A percentile compares a stretch with the other conserved stretches of the same genome.
Conservation (phyloP, 2,113 vertebrate species). For the Xenotilapia caudafasciata region DNA sequence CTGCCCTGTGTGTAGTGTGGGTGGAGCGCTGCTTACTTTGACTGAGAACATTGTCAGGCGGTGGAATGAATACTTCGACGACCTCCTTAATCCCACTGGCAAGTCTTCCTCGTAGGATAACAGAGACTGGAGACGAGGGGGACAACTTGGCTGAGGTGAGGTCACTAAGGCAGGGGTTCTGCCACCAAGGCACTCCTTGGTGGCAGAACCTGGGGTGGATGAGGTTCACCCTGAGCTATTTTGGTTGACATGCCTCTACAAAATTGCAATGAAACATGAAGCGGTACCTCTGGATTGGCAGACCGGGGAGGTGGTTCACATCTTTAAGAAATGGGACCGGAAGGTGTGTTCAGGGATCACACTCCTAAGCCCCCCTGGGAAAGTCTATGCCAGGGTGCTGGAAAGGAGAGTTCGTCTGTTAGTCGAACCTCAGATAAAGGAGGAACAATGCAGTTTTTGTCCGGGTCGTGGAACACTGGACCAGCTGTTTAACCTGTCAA, state of each 20-base stretch:
- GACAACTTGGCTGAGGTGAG: background rate
- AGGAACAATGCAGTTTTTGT: background rate
- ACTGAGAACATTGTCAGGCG: background rate
- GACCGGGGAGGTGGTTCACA: background rate
- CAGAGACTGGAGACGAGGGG: background rate
- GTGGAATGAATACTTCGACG: background rate
- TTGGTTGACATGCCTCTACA: background rate
- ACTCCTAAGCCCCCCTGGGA: background rate
- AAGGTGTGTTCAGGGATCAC: background rate
- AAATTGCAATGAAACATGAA: background rate
- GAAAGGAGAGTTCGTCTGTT: background rate
- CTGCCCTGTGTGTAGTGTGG: background rate
- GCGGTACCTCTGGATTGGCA: background rate
- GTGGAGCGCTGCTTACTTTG: background rate
- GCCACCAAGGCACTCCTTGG: background rate
- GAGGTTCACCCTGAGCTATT: background rate
- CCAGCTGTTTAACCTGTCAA: background rate
- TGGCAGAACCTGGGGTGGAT: background rate
- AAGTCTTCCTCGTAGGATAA: background rate
- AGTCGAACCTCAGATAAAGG: background rate
- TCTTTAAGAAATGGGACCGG: background rate
- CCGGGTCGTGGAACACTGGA: background rate
- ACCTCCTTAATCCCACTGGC: background rate
- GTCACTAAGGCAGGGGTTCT: background rate
- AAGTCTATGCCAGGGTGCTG: background rate